These are phyloP conservation scores for Lepisosteus osseus DNA, from an alignment of 2,113 vertebrate species.

Conservation along the genomic window DNA sequence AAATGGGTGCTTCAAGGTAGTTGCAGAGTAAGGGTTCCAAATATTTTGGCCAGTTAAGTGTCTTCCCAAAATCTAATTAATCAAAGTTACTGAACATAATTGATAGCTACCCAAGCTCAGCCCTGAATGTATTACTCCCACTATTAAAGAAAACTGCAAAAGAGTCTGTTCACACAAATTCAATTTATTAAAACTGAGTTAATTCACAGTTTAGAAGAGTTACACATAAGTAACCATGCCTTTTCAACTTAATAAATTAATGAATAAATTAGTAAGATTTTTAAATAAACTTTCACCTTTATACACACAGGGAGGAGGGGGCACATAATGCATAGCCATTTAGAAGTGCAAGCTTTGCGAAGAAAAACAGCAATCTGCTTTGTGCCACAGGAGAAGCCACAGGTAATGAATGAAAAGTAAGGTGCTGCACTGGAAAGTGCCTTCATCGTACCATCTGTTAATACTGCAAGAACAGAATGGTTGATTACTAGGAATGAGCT, in stretches of 20 bases:
- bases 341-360: constrained; percentile 47
- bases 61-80: no score
- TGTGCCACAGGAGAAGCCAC: constrained; percentile 32
- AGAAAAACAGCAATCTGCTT: constrained; percentile 44
- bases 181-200: constrained; percentile 64
- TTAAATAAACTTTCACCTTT: constrained; percentile 44
- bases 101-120: no score
- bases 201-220: constrained; percentile 43
- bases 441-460: constrained; percentile 22
- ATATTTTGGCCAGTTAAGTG: no score
- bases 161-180: constrained; percentile 39
- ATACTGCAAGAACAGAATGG: constrained; percentile 16
- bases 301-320: constrained; percentile 41
- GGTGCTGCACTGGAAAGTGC: constrained; percentile 33
- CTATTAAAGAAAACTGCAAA: no score
- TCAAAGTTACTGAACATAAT: no score
- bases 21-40: no score
- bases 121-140: no score
- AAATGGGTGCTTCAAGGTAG: no score
- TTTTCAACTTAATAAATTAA: constrained; percentile 42
- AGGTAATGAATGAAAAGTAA: constrained; percentile 28
- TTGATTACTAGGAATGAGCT: no score
- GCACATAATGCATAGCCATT: constrained; percentile 50
- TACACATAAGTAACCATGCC: constrained; percentile 50
- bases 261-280: constrained; percentile 51